phyloP scores from a whole-genome alignment of 1,140 invertebrate genomes.

The Microplitis demolitor region DNA sequence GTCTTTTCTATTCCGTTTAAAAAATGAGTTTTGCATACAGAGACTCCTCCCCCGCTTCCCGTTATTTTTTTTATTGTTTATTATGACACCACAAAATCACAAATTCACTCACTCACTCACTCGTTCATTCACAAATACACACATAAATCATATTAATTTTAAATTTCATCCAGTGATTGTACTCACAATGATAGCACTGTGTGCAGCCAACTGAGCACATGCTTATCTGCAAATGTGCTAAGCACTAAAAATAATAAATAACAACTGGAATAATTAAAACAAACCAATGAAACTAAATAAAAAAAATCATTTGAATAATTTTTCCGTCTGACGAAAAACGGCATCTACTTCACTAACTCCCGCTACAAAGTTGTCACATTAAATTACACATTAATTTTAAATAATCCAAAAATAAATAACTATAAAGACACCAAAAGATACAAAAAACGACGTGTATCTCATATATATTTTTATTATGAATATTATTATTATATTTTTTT shows the following conservation, averaged over 20 bases:
- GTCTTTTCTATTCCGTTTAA: neutral
- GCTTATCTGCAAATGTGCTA: constrained; percentile 8
- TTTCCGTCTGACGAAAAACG: too few species aligned
- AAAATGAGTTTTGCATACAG: neutral
- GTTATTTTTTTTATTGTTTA: constrained; percentile 13
- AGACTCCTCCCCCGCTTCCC: neutral
- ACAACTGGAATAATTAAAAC: neutral
- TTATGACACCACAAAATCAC: constrained; percentile 16
- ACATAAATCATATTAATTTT: constrained; percentile 14
- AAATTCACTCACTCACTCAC: constrained; percentile 15
- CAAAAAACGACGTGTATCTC: neutral
- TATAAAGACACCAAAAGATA: neutral
- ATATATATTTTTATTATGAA: neutral
- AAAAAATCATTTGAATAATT: neutral
- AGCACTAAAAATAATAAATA: neutral
- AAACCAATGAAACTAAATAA: neutral
- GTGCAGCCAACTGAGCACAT: constrained; percentile 27
- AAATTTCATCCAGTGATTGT: constrained; percentile 20
- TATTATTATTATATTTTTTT: constrained; percentile 4
- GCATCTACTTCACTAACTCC: too few species aligned
- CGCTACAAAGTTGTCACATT: too few species aligned
- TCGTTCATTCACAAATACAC: constrained; percentile 31
- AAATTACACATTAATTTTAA: too few species aligned
- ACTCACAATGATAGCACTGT: constrained; percentile 19
- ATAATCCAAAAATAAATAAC: too few species aligned